Conservation (phyloP, 2,113 vertebrate species). For the Aspidoscelis tigris region DNA sequence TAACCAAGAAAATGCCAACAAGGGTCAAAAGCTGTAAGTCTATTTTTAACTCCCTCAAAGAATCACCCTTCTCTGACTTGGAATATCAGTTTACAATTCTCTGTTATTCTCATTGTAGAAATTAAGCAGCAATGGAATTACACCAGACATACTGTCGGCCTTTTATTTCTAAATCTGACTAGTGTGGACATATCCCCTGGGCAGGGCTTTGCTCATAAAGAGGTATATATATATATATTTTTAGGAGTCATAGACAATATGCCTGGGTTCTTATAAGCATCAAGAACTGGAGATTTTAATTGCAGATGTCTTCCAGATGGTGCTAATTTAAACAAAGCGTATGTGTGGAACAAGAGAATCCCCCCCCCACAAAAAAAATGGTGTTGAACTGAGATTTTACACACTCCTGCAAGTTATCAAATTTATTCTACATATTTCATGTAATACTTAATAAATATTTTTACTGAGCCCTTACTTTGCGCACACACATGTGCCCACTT, state of each 20-base stretch:
- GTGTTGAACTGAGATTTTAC: slow-evolving; percentile 67
- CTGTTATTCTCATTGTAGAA: slow-evolving; percentile 2
- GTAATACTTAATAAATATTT: too few relatives aligned
- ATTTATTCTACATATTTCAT: slow-evolving; percentile 55
- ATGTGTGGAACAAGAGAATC: slow-evolving; percentile 71
- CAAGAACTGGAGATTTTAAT: slow-evolving; percentile 67
- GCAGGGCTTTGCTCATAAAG: slow-evolving; percentile 34
- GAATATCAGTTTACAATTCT: neutral
- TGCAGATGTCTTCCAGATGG: slow-evolving; percentile 76
- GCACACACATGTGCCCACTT: slow-evolving; percentile 57
- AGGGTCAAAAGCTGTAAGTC: neutral
- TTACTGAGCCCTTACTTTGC: too few relatives aligned
- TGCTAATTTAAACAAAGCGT: slow-evolving; percentile 72
- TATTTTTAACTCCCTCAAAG: neutral
- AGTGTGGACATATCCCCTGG: slow-evolving; percentile 2
- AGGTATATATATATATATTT: slow-evolving; percentile 29
- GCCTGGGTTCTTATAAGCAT: slow-evolving; percentile 44
- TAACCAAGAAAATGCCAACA: neutral
- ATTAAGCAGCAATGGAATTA: slow-evolving; percentile 19
- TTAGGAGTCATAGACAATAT: slow-evolving; percentile 60
- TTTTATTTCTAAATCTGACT: slow-evolving; percentile 18
- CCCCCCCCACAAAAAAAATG: slow-evolving; percentile 65
- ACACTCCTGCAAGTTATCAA: slow-evolving; percentile 68
- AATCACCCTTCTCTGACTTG: neutral
- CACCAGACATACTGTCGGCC: neutral